Base-by-base conservation (phyloP, 2,113 vertebrate species). In the Steatornis caripensis region DNA sequence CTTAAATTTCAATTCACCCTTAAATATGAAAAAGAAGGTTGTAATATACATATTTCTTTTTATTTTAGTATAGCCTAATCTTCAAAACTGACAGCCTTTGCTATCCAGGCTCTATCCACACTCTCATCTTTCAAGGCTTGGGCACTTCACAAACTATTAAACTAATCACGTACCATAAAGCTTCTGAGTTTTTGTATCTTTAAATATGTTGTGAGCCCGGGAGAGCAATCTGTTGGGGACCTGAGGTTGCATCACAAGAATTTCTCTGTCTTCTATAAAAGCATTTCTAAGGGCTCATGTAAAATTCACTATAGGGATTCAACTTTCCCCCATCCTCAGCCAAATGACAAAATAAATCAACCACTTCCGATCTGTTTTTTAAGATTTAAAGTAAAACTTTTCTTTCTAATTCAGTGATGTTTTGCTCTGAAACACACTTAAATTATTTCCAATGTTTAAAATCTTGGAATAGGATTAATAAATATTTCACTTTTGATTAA, bases 401-500 rank as follows among this genome's bases (percentile, higher is more conserved):
- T 46, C 37, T 75, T 87, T 95, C 80, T 32, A 51, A 39, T 90
- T 80, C 53, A 57, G 57, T 13, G 5, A 26, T 61, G n/a, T 61
- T 88, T 84, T 26, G 7, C 79, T 95, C 49, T 11, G 87, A 88
- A 94, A 74, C 22, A 77, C 24, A 19, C 39, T 75, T 92, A 86
- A 93, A 77, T 88, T 82, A 72, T 86, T 95, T 93, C 83, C 76
- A 80, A 1, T 22, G 20, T 89, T 84, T 92, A 88, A 93, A 91
- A 90, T 32, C 29, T 58, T 74, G 54, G 79, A 90, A 92, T 0
- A 0, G 2, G 20, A 89, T 70, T 95, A 89, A 93, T 93, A 92
- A 96, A 93, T 95, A 95, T 92, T 96, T 94, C 85, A 74, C 54
- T 90, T 96, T 88, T 80, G 86, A 90, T 90, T 93, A 86, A 95